phyloP scores from a whole-genome alignment of 1,140 invertebrate species.

The Leptinotarsa undecemlineata region DNA sequence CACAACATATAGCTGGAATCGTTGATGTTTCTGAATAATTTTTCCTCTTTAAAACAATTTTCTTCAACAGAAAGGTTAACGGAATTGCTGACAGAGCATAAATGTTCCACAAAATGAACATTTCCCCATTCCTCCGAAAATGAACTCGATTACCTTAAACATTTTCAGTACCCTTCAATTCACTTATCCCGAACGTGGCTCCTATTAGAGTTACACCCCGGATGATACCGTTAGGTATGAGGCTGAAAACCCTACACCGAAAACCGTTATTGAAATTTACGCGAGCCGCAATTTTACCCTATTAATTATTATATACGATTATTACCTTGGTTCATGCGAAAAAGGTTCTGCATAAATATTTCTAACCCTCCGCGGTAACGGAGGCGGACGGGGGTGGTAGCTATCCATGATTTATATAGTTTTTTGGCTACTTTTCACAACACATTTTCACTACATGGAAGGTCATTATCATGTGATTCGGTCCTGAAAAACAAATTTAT shows the following conservation, averaged over 20 bases:
- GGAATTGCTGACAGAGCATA: too few species aligned
- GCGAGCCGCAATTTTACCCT: background rate
- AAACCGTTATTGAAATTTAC: constrained; percentile 16
- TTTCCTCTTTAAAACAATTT: too few species aligned
- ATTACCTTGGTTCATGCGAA: constrained; percentile 59
- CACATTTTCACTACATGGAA: background rate
- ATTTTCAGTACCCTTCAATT: too few species aligned
- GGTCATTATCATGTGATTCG: background rate
- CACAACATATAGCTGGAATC: too few species aligned
- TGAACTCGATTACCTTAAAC: too few species aligned
- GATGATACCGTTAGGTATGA: background rate
- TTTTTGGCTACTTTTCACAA: background rate
- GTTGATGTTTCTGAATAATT: too few species aligned
- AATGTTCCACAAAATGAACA: too few species aligned
- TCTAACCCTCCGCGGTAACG: constrained; percentile 59
- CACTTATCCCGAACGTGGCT: too few species aligned
- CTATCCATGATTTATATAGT: constrained; percentile 56
- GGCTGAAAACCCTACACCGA: background rate
- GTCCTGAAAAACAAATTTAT: too few species aligned
- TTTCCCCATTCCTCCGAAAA: too few species aligned
- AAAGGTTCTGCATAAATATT: constrained; percentile 63
- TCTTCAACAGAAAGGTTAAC: too few species aligned
- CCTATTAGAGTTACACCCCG: background rate
- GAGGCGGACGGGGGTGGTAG: constrained; percentile 60
- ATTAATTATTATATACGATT: constrained; percentile 22